Evolutionary conservation across 1,140 invertebrate species (phyloP).

Genomic region (Thaumatotibia leucotreta): DNA sequence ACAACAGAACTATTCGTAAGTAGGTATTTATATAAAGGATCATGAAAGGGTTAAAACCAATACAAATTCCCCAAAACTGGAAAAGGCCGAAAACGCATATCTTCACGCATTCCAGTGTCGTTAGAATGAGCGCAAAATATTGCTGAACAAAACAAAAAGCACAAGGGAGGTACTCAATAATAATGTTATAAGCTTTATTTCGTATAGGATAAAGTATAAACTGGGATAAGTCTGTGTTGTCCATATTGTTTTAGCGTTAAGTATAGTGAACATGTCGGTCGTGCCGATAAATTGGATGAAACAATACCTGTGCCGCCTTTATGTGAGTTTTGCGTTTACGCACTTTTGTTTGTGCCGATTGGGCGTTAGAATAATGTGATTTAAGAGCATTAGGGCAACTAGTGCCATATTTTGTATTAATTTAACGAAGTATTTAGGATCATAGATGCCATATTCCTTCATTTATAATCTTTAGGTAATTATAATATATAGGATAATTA

Average conservation of each 20-base stretch:
- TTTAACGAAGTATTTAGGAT: no score
- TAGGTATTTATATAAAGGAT: not conserved
- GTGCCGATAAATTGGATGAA: constrained; percentile 48
- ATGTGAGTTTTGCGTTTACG: constrained; percentile 48
- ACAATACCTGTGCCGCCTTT: constrained; percentile 47
- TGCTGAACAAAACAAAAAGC: not conserved
- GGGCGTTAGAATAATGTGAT: not conserved
- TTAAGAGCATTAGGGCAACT: not conserved
- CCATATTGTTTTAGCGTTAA: not conserved
- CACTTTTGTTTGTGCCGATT: constrained; percentile 22
- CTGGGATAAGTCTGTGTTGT: not conserved
- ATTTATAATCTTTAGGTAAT: no score
- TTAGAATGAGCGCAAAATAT: not conserved
- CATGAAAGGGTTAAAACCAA: not conserved
- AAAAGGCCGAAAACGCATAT: not conserved
- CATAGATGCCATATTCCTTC: no score
- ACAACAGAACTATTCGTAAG: not conserved
- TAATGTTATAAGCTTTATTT: not conserved
- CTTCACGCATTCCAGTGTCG: not conserved
- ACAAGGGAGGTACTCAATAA: not conserved
- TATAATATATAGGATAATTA: no score
- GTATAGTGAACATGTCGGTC: not conserved
- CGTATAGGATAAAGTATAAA: not conserved
- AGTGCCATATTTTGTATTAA: no score
- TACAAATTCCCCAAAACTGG: not conserved